Conservation (phyloP, 2,797 vertebrate genomes). For the Cynodonichthys magdalenae region DNA sequence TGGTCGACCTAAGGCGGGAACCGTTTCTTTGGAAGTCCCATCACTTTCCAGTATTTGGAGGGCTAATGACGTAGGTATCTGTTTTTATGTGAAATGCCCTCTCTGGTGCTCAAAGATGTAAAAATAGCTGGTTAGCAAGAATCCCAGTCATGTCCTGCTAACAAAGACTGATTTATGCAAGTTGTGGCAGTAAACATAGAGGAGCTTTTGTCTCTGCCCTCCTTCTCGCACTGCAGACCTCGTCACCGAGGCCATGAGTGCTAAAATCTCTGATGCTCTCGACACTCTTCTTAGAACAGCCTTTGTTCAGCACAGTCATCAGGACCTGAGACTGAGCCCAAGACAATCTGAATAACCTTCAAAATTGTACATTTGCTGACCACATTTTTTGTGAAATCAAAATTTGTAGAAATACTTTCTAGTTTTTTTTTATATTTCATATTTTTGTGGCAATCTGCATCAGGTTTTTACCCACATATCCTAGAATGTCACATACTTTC, state of each 20-base stretch:
- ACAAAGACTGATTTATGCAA: constrained; percentile 95
- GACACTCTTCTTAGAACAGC: constrained; percentile 86
- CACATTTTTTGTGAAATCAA: constrained; percentile 39
- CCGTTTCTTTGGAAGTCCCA: constrained; percentile 50
- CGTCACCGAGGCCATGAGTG: constrained; percentile 89
- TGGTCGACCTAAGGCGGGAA: constrained; percentile 21
- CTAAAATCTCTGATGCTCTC: constrained; percentile 86
- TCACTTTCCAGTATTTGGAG: constrained; percentile 46
- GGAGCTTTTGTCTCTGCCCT: constrained; percentile 86
- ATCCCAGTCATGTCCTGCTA: constrained; percentile 91
- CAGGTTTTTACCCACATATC: constrained; percentile 34
- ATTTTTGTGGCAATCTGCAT: constrained; percentile 25
- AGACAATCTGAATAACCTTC: constrained; percentile 73
- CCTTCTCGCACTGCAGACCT: constrained; percentile 68
- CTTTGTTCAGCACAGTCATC: constrained; percentile 87
- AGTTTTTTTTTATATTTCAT: not conserved
- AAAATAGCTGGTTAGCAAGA: constrained; percentile 95
- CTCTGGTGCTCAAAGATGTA: constrained; percentile 75
- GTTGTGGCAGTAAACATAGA: constrained; percentile 86
- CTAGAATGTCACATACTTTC: constrained; percentile 27
- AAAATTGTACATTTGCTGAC: constrained; percentile 75
- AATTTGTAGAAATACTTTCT: constrained; percentile 47
- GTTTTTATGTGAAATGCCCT: constrained; percentile 62
- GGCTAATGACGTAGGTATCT: constrained; percentile 53
- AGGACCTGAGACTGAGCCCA: constrained; percentile 82